Evolutionary conservation across 1,140 invertebrate genomes (phyloP).

Genomic region (Zaprionus nigranus): DNA sequence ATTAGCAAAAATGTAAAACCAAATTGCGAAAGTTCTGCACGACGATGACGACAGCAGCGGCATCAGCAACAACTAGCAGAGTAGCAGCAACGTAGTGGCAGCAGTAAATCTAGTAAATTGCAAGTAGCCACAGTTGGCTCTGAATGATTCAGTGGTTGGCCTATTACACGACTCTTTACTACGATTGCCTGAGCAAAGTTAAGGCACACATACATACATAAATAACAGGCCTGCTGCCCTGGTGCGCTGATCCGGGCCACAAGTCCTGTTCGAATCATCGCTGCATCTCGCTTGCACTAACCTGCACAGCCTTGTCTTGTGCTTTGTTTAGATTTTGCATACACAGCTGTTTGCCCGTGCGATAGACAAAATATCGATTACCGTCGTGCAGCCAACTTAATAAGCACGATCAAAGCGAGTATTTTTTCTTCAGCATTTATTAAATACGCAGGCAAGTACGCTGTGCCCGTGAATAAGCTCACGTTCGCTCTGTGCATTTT

Average conservation of each 20-base stretch:
- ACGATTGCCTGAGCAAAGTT: background rate
- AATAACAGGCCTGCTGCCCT: background rate
- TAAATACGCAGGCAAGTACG: background rate
- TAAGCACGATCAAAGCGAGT: slow-evolving; percentile 1
- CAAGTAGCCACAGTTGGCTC: slow-evolving; percentile 11
- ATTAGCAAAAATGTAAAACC: slow-evolving; percentile 54
- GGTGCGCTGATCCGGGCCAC: background rate
- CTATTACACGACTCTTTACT: slow-evolving; percentile 8
- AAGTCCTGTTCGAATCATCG: background rate
- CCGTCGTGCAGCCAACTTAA: background rate
- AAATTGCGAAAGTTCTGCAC: slow-evolving; percentile 50
- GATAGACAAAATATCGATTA: background rate
- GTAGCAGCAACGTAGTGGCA: slow-evolving; percentile 1
- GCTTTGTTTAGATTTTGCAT: background rate
- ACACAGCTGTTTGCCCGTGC: background rate
- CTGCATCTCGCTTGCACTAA: background rate
- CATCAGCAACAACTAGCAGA: slow-evolving; percentile 2
- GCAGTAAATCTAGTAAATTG: slow-evolving; percentile 38
- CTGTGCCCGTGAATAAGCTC: background rate
- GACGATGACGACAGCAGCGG: background rate
- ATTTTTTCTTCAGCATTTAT: background rate
- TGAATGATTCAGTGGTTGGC: slow-evolving; percentile 1
- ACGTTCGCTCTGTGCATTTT: slow-evolving; percentile 13
- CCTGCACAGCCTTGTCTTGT: background rate
- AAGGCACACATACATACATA: background rate